phyloP scores from a whole-genome alignment of 2,113 vertebrate species.

The Aplodontia rufa region DNA sequence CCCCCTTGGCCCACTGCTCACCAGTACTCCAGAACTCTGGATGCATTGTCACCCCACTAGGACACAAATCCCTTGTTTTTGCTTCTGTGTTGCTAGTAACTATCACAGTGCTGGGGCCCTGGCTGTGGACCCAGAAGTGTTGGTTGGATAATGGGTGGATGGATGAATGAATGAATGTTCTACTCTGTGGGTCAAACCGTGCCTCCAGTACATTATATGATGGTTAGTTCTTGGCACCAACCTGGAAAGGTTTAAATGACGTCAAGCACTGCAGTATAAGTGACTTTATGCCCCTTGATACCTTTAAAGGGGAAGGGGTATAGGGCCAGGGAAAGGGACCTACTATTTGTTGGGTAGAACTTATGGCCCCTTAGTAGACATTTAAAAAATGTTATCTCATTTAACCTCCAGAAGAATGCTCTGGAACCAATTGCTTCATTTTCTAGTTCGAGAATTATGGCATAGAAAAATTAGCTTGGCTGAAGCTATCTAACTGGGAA shows the following conservation, averaged over 20 bases:
- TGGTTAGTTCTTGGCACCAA: background rate
- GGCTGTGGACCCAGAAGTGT: background rate
- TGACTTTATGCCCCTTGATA: background rate
- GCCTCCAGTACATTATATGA: background rate
- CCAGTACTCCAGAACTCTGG: background rate
- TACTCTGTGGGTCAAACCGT: background rate
- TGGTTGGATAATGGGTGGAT: background rate
- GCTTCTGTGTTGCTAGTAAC: background rate
- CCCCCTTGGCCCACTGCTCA: background rate
- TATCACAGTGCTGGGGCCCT: background rate
- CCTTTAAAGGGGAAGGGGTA: background rate
- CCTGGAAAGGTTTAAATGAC: background rate
- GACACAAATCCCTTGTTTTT: background rate
- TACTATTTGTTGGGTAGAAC: background rate
- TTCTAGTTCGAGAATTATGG: background rate
- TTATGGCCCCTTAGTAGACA: background rate
- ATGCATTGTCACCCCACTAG: background rate
- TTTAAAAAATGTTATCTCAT: background rate
- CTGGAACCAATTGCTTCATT: background rate
- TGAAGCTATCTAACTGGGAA: background rate
- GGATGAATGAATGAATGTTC: background rate
- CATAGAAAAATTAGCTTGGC: background rate
- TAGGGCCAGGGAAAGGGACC: background rate
- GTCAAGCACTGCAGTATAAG: background rate
- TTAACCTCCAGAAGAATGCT: background rate